Conservation (phyloP, 2,113 vertebrate genomes). For the Tor tambroides region DNA sequence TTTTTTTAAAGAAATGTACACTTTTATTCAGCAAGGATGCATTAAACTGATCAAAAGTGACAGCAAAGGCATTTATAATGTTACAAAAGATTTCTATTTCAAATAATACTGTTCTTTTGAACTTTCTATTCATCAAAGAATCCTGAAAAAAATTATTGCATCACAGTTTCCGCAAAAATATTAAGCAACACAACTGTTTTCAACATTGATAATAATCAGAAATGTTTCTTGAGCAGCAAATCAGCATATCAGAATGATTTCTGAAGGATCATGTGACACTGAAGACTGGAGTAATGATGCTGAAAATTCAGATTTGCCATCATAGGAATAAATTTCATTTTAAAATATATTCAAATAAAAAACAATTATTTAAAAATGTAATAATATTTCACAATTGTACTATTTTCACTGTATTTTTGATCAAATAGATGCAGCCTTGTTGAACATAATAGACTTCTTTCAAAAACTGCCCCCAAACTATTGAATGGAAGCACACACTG, state of each 20-base stretch:
- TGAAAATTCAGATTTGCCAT: background rate
- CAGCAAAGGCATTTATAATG: background rate
- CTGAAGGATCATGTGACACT: background rate
- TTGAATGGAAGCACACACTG: background rate
- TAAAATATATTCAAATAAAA: background rate
- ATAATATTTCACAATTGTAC: background rate
- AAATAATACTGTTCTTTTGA: background rate
- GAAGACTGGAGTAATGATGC: background rate
- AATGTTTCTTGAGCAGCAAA: background rate
- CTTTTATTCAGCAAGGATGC: too few relatives aligned
- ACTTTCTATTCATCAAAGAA: background rate
- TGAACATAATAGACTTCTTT: background rate
- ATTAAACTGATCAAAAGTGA: background rate
- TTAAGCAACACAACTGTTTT: background rate
- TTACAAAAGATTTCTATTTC: background rate
- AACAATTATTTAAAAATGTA: background rate
- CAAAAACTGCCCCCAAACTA: background rate
- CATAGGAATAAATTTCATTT: background rate
- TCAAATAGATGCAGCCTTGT: background rate
- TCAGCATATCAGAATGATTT: background rate
- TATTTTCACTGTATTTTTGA: background rate
- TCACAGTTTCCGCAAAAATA: background rate
- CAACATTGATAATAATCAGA: background rate
- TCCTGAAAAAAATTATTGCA: too few relatives aligned
- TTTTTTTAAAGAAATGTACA: too few relatives aligned